A percentile compares a stretch with the other conserved stretches of the same genome.
phyloP scores from a whole-genome alignment of 1,140 invertebrate species.

The Penaeus japonicus region DNA sequence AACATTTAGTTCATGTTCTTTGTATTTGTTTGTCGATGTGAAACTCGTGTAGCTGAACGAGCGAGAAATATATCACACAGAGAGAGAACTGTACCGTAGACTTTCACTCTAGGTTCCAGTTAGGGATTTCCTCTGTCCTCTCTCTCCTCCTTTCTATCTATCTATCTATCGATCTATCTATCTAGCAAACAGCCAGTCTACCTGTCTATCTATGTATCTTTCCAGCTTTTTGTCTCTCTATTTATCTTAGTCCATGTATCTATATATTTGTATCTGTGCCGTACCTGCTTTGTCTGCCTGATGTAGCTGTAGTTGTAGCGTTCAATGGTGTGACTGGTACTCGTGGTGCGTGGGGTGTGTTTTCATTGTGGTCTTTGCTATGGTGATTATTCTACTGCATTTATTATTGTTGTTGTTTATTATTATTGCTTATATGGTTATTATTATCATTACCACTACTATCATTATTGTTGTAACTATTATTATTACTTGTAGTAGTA shows the following conservation, averaged over 20 bases:
- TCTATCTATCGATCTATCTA: too few species aligned
- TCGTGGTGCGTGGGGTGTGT: neutral
- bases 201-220: neutral
- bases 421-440: neutral
- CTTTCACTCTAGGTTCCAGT: neutral
- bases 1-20: too few species aligned
- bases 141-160: neutral
- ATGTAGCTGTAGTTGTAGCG: neutral
- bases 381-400: neutral
- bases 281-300: neutral
- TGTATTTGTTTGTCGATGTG: too few species aligned
- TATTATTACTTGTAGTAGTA: neutral
- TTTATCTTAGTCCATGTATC: neutral
- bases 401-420: neutral
- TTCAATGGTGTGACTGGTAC: neutral
- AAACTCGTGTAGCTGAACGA: too few species aligned
- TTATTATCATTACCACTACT: neutral
- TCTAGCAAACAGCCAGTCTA: neutral
- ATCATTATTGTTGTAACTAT: neutral
- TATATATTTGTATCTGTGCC: too few species aligned
- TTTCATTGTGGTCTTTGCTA: neutral
- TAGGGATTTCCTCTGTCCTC: neutral
- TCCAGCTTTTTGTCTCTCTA: neutral
- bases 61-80: too few species aligned
- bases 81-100: neutral